These are phyloP conservation scores for Tinamus major DNA, from an alignment of 2,797 vertebrate genomes.

Conservation along the genomic window DNA sequence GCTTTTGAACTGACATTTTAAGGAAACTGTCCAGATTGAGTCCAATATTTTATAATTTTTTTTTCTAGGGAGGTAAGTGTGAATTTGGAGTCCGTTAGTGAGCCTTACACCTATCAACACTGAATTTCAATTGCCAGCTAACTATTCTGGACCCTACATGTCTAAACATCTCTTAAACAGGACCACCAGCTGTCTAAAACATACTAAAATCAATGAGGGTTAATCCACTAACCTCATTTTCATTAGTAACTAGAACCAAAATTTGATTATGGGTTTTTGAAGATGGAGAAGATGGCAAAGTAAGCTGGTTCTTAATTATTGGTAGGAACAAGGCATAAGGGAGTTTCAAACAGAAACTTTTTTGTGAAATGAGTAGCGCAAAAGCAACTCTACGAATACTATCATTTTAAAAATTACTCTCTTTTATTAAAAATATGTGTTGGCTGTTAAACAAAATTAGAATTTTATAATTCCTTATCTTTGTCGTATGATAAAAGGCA, in stretches of 20 bases:
- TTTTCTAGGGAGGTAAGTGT: not conserved
- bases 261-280: not conserved
- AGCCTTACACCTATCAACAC: not conserved
- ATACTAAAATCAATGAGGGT: conserved; percentile 1
- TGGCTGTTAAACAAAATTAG: not conserved
- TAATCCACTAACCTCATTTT: conserved; percentile 39
- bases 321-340: not conserved
- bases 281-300: not conserved
- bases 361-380: not conserved
- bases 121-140: not conserved
- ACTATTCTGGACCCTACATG: not conserved
- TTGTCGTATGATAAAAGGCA: not conserved
- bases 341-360: not conserved
- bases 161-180: conserved; percentile 10
- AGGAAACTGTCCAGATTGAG: not conserved
- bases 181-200: not conserved
- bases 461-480: not conserved
- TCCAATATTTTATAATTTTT: not conserved
- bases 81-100: not conserved
- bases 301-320: not conserved
- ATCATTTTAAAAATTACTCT: not conserved
- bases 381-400: not conserved
- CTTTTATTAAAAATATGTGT: not conserved
- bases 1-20: not conserved
- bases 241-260: conserved; percentile 17